Evolutionary conservation across 2,113 vertebrate species (phyloP), one percentile per base, ranked within the genome.

Genomic region (Perca fluviatilis): DNA sequence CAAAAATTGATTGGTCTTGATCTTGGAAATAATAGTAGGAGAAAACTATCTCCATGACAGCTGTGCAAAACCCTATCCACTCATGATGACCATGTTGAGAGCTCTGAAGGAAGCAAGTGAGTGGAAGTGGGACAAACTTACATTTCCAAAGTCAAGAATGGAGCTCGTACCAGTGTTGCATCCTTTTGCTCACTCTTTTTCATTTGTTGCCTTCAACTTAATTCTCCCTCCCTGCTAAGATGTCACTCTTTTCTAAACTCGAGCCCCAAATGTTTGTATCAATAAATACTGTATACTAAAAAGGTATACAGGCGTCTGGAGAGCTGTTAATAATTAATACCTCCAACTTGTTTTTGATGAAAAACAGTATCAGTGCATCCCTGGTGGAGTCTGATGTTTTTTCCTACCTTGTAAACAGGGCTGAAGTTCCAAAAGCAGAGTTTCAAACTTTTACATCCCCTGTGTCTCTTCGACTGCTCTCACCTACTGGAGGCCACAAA

Each of bases 261-360:
- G 0, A 43, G 15, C 6, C 25, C 47, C 14, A 62, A 27, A 66
- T 54, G 6, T 61, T 65, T 23, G 51, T 51, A 60, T 43, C 51
- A 77, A 6, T 57, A 74, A 49, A 2, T 23, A 12, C 18, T 40
- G 1, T 58, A 23, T n/a, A 30, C 40, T 74, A 5, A 51, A 43
- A n/a, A 79, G 25, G 53, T 57, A 77, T 36, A 23, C 33, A 6
- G 2, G 21, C 62, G 40, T 64, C 69, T 85, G 27, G 46, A 83
- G 65, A 62, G 27, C 2, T 21, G 76, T 90, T 73, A 86, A 85
- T 89, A 82, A 80, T 86, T 77, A 30, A 88, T 83, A 27, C 9
- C 12, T 25, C 19, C 15, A 49, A 60, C 73, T 56, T 40, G 56
- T 66, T 71, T 78, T 46, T 43, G 72, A 25, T 46, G 11, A 53